These are phyloP conservation scores for Phytoseiulus persimilis DNA, from an alignment of 2,888 invertebrate genomes.

Conservation along the genomic window DNA sequence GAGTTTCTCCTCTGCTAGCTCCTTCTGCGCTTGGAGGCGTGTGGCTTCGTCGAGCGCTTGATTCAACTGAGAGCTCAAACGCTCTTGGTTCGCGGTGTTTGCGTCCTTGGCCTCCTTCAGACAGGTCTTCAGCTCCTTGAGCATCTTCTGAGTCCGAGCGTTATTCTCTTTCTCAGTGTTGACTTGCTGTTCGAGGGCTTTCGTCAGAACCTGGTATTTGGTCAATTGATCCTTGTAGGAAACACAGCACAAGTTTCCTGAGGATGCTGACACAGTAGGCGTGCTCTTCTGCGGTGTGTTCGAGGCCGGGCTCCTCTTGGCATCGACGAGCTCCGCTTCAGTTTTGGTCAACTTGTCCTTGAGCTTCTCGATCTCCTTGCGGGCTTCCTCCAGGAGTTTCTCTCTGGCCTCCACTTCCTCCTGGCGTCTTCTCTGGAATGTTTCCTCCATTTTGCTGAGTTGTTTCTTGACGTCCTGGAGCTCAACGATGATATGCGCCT, in stretches of 20 bases:
- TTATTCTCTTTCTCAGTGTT: slow-evolving; percentile 12
- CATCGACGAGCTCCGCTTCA: background rate
- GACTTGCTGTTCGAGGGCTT: slow-evolving; percentile 18
- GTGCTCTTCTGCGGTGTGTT: background rate
- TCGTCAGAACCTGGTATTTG: slow-evolving; percentile 24
- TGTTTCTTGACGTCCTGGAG: slow-evolving; percentile 28
- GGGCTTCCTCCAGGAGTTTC: slow-evolving; percentile 7
- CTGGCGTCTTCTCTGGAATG: background rate
- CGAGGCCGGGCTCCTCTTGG: background rate
- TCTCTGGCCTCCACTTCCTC: slow-evolving; percentile 22
- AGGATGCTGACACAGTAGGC: background rate
- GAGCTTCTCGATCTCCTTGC: slow-evolving; percentile 12
- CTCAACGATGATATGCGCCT: slow-evolving; percentile 13
- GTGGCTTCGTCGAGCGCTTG: background rate
- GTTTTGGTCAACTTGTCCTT: slow-evolving; percentile 25
- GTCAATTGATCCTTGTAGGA: slow-evolving; percentile 33
- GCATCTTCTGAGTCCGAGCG: background rate
- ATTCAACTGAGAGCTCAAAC: background rate
- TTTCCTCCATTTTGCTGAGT: slow-evolving; percentile 13
- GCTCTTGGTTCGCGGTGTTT: background rate
- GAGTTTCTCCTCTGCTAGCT: background rate
- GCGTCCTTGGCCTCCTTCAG: slow-evolving; percentile 26
- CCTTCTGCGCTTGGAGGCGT: slow-evolving; percentile 14
- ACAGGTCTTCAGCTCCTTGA: slow-evolving; percentile 19
- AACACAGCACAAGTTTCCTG: slow-evolving; percentile 28